phyloP scores from a whole-genome alignment of 2,113 vertebrate species.

The Delphinus delphis region DNA sequence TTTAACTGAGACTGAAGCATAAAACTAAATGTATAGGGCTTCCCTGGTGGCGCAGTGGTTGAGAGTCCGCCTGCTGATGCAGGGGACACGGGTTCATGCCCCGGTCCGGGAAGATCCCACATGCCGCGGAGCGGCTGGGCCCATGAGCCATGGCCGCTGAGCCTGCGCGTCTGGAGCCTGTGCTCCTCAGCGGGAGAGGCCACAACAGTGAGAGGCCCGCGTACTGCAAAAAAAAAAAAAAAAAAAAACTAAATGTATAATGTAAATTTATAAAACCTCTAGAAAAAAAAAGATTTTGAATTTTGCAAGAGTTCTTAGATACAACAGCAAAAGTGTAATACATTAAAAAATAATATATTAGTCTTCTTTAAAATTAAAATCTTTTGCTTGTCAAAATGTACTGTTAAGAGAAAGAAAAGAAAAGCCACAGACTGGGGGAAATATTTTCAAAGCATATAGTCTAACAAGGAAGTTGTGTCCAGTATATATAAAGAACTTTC shows the following conservation, averaged over 20 bases:
- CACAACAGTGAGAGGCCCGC: too few relatives aligned
- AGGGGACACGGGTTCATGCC: too few relatives aligned
- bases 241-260: neutral
- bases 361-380: slow-evolving; percentile 27
- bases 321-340: neutral
- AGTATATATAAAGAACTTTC: neutral
- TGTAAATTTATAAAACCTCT: slow-evolving; percentile 6
- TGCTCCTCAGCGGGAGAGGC: too few relatives aligned
- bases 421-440: neutral
- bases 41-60: too few relatives aligned
- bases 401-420: neutral
- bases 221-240: too few relatives aligned
- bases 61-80: too few relatives aligned
- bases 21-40: neutral
- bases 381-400: neutral
- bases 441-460: neutral
- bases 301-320: neutral
- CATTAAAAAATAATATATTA: neutral
- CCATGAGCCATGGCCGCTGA: too few relatives aligned
- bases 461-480: neutral
- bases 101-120: too few relatives aligned
- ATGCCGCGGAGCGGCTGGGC: too few relatives aligned
- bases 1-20: neutral
- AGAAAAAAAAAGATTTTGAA: neutral
- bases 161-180: too few relatives aligned